A percentile compares a stretch with the other conserved stretches of the same genome.
These are phyloP conservation scores for Aleiodes leptofemur DNA, from an alignment of 2,888 invertebrate species.

Conservation along the genomic window DNA sequence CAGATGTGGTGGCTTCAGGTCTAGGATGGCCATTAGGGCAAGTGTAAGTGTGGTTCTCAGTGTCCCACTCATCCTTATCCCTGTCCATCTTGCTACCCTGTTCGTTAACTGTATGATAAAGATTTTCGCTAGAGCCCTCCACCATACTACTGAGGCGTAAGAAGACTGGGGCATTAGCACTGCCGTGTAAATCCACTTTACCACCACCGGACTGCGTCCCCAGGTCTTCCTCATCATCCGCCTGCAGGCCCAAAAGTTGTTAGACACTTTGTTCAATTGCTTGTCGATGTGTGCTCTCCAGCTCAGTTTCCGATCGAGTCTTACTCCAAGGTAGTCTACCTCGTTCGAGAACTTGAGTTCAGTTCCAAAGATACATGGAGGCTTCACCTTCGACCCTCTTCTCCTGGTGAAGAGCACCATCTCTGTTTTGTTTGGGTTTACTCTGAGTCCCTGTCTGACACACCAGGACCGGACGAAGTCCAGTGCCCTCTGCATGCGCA, in stretches of 20 bases:
- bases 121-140: too few relatives aligned
- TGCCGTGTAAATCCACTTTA: conserved; percentile 49
- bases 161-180: too few relatives aligned
- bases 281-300: conserved; percentile 34
- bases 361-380: too few relatives aligned
- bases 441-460: conserved; percentile 30
- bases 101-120: too few relatives aligned
- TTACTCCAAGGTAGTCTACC: too few relatives aligned
- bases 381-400: not conserved
- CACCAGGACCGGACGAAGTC: conserved; percentile 38
- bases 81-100: too few relatives aligned
- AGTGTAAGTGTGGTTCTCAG: too few relatives aligned
- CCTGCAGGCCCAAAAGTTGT: conserved; percentile 42
- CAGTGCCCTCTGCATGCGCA: conserved; percentile 42
- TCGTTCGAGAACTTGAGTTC: too few relatives aligned
- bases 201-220: conserved; percentile 47
- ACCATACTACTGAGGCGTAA: too few relatives aligned
- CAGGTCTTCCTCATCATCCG: conserved; percentile 47
- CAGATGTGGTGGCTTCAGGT: too few relatives aligned
- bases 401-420: conserved; percentile 42
- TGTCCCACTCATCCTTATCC: too few relatives aligned
- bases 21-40: too few relatives aligned
- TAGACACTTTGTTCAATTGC: conserved; percentile 30
- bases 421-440: conserved; percentile 47
- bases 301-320: conserved; percentile 13